A percentile compares a stretch with the other conserved stretches of the same genome.
phyloP scores from a whole-genome alignment of 2,113 vertebrate species.

The Hyperopisus bebe region DNA sequence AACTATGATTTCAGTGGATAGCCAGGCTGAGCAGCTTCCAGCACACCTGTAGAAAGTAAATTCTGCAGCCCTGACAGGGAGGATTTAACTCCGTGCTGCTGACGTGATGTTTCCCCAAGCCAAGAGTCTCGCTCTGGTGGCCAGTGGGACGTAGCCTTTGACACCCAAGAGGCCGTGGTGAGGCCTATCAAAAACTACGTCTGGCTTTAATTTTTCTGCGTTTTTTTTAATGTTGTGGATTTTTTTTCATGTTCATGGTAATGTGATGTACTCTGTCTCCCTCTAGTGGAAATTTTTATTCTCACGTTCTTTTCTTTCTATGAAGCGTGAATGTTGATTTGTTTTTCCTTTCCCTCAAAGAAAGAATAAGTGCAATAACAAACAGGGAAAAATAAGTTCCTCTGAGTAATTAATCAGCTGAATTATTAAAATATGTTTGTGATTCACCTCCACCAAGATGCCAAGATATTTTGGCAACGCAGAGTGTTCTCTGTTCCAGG shows the following conservation, averaged over 20 bases:
- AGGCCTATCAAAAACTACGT: neutral
- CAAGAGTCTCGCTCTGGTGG: constrained; percentile 26
- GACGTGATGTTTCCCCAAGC: neutral
- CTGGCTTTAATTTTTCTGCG: constrained; percentile 12
- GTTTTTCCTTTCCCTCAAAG: neutral
- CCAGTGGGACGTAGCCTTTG: constrained; percentile 3
- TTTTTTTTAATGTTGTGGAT: neutral
- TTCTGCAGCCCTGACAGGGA: constrained; percentile 31
- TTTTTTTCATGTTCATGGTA: neutral
- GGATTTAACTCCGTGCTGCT: constrained; percentile 25
- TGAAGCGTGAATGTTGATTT: neutral
- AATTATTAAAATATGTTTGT: neutral
- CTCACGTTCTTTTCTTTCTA: neutral
- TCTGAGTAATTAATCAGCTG: neutral
- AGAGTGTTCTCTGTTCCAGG: neutral
- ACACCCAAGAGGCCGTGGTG: neutral
- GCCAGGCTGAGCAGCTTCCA: constrained; percentile 31
- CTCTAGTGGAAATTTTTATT: constrained; percentile 42
- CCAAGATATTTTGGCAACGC: neutral
- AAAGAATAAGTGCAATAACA: neutral
- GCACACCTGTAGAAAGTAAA: constrained; percentile 39
- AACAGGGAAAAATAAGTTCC: neutral
- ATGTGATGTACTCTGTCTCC: constrained; percentile 60
- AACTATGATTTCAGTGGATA: constrained; percentile 23
- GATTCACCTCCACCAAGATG: neutral